phyloP scores from a whole-genome alignment of 2,888 invertebrate genomes.

The Carpatolechia fugitivella region DNA sequence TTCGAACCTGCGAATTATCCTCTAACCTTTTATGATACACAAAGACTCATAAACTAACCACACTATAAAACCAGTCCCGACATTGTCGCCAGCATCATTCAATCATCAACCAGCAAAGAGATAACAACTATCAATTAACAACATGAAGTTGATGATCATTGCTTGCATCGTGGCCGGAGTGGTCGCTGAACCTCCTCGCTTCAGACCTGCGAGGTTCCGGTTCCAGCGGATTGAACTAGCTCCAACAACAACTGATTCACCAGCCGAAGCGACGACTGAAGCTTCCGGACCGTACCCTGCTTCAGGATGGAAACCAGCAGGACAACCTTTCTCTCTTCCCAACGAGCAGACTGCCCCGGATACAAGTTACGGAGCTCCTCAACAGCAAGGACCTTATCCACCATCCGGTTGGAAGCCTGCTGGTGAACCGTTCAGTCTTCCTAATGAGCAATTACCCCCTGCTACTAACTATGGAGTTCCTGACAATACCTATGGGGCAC shows the following conservation, averaged over 20 bases:
- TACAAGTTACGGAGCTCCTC: slow-evolving; percentile 46
- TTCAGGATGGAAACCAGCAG: slow-evolving; percentile 66
- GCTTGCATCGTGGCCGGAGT: slow-evolving; percentile 46
- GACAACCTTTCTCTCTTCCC: slow-evolving; percentile 51
- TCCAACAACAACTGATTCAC: slow-evolving; percentile 63
- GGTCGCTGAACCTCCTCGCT: slow-evolving; percentile 68
- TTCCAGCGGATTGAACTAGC: slow-evolving; percentile 67
- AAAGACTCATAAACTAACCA: slow-evolving; percentile 56
- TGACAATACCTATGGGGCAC: slow-evolving; percentile 51
- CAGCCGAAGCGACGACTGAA: slow-evolving; percentile 58
- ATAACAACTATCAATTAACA: no score
- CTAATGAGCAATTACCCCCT: slow-evolving; percentile 49
- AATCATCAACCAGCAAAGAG: slow-evolving; percentile 26
- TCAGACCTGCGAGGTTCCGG: slow-evolving; percentile 66
- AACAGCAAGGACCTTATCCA: slow-evolving; percentile 49
- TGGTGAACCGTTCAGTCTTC: slow-evolving; percentile 58
- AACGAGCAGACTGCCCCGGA: slow-evolving; percentile 36
- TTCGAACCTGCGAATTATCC: slow-evolving; percentile 40
- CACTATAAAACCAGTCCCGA: slow-evolving; percentile 46
- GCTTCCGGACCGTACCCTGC: slow-evolving; percentile 50
- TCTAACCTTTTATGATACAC: slow-evolving; percentile 58
- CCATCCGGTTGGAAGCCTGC: slow-evolving; percentile 69
- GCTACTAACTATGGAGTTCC: slow-evolving; percentile 54
- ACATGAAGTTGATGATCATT: slow-evolving; percentile 60
- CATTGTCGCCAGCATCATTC: slow-evolving; percentile 26